Base-by-base conservation (phyloP, 2,797 vertebrate species). In the Oreochromis mossambicus region DNA sequence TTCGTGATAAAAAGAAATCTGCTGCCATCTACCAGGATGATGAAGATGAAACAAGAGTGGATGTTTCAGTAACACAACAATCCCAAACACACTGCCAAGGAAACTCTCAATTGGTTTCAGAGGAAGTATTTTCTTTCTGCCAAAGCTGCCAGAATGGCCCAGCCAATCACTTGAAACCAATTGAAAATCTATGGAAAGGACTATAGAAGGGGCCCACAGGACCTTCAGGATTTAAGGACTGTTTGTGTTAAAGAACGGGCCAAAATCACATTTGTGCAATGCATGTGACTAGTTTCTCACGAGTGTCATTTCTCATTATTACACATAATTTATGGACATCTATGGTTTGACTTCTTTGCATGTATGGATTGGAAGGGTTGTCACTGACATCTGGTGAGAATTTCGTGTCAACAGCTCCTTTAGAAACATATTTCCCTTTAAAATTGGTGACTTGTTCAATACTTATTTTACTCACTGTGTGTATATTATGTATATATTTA, bases 311-410 rank as follows among this genome's bases (percentile, higher is more conserved):
- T 58, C 29, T 58, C 55, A 58, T 58, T 58, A 32, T 58, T 19
- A 58, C 8, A 58, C 55, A 19, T 58, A 58, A 32, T 58, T 58
- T 34, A 58, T 58, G 56, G 29, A 58, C 55, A 58, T 58, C 55
- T 58, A 19, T 58, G 55, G 15, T 58, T 58, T 58, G 26, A 58
- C 29, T 19, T 58, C 29, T 58, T 58, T 58, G 56, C 29, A 58
- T 61, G 56, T 61, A 6, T 61, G 56, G 56, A 61, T 15, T 61
- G 56, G 29, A 19, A 5, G 34, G 29, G 29, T 61, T 61, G 15
- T 61, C 29, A 61, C 29, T 61, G 3, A 61, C 29, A 61, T 34
- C 56, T 61, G 56, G 56, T 61, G 56, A 61, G 29, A 61, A 61
- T 61, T 61, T 34, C 5, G 1, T 34, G 29, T 58, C 29, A 58